These are phyloP conservation scores for Alauda arvensis DNA, from an alignment of 2,797 vertebrate genomes.

Conservation along the genomic window DNA sequence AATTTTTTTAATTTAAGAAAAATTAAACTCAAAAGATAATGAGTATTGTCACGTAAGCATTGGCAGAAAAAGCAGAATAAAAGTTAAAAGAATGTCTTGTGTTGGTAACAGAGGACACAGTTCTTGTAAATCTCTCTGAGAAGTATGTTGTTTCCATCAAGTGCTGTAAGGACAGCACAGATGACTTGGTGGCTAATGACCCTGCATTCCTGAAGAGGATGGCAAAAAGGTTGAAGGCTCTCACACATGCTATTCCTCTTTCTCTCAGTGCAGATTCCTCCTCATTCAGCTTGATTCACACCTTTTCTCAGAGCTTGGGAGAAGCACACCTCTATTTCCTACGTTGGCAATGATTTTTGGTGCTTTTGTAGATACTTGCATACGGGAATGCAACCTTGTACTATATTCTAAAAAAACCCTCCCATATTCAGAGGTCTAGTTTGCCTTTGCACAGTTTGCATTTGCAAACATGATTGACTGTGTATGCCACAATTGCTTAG, in stretches of 20 bases:
- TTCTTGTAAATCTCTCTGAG: background rate
- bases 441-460: background rate
- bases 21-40: background rate
- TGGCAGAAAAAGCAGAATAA: background rate
- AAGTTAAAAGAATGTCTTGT: background rate
- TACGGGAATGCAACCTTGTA: background rate
- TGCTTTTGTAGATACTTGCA: background rate
- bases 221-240: constrained; percentile 12
- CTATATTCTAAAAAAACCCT: background rate
- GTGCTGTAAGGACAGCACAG: background rate
- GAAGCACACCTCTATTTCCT: background rate
- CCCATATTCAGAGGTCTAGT: background rate
- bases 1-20: too few species aligned
- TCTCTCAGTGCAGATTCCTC: background rate
- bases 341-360: background rate
- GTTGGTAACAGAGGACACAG: background rate
- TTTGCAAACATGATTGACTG: background rate
- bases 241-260: background rate
- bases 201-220: constrained; percentile 5
- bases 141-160: constrained; percentile 47
- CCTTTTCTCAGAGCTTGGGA: background rate
- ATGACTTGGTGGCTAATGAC: background rate
- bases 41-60: background rate
- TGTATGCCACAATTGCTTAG: background rate
- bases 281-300: background rate